Conservation (phyloP, 2,113 vertebrate species). For the Merops nubicus region DNA sequence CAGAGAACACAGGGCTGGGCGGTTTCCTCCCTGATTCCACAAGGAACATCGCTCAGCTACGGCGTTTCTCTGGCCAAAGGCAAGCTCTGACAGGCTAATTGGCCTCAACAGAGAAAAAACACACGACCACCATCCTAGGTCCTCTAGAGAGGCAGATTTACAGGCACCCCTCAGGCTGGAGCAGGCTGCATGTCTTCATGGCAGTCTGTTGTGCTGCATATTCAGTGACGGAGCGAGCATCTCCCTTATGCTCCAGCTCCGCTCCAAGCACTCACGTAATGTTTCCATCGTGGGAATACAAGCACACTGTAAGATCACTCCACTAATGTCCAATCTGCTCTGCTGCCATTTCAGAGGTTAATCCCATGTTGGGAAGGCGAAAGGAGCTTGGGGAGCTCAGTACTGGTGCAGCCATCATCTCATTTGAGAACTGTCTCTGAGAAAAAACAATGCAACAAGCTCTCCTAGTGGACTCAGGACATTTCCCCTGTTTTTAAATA, state of each 20-base stretch:
- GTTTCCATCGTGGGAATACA: neutral
- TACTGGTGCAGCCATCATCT: neutral
- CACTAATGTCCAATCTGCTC: neutral
- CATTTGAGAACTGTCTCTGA: neutral
- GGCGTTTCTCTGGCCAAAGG: neutral
- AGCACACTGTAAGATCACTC: neutral
- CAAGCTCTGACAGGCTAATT: neutral
- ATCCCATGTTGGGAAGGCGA: rapidly evolving
- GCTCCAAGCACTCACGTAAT: rapidly evolving
- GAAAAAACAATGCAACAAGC: neutral
- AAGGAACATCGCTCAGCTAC: neutral
- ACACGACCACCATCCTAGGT: neutral
- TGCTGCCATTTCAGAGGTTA: neutral
- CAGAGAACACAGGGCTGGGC: slow-evolving; percentile 75
- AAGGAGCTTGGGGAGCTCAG: neutral
- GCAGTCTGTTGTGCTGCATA: neutral
- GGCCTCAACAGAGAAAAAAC: neutral
- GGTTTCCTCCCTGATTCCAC: slow-evolving; percentile 59
- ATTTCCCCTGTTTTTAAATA: slow-evolving; percentile 32
- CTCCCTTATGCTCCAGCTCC: neutral
- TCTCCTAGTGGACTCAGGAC: neutral
- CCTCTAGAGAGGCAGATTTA: neutral
- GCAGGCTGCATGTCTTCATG: neutral
- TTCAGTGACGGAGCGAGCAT: neutral
- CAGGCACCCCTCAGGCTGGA: neutral